Conservation (phyloP, 2,113 vertebrate species). For the Uria lomvia region DNA sequence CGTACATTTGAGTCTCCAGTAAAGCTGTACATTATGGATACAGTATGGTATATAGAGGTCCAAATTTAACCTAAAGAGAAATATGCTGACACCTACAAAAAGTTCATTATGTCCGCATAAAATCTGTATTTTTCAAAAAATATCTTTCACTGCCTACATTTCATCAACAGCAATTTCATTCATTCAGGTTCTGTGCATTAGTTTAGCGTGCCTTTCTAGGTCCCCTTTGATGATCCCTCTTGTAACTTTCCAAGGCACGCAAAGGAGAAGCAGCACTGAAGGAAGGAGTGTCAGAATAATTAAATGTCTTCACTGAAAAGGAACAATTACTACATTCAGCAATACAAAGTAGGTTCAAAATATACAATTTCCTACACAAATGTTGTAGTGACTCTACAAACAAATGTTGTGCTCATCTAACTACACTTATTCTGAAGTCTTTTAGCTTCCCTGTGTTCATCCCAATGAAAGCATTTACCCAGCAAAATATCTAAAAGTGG, state of each 20-base stretch:
- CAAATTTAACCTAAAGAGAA: background rate
- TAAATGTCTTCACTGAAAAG: conserved; percentile 6
- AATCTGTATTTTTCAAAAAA: background rate
- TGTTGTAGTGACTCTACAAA: conserved; percentile 21
- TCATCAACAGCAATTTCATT: background rate
- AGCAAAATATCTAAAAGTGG: conserved; percentile 33
- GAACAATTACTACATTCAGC: conserved; percentile 10
- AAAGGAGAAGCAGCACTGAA: background rate
- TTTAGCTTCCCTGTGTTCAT: conserved; percentile 19
- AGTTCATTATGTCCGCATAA: background rate
- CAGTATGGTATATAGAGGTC: background rate
- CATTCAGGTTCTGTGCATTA: background rate
- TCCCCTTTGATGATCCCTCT: background rate
- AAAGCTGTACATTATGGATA: background rate
- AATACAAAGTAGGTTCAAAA: conserved; percentile 14
- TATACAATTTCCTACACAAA: background rate
- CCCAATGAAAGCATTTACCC: conserved; percentile 36
- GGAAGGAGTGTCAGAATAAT: background rate
- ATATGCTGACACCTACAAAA: background rate
- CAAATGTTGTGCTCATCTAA: background rate
- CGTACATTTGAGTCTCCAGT: background rate
- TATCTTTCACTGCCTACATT: background rate
- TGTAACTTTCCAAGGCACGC: background rate
- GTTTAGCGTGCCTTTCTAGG: background rate
- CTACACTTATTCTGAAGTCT: conserved; percentile 24